Evolutionary conservation across 2,113 vertebrate genomes (phyloP), one percentile per base, ranked within the genome.

Genomic region (Crocuta crocuta): DNA sequence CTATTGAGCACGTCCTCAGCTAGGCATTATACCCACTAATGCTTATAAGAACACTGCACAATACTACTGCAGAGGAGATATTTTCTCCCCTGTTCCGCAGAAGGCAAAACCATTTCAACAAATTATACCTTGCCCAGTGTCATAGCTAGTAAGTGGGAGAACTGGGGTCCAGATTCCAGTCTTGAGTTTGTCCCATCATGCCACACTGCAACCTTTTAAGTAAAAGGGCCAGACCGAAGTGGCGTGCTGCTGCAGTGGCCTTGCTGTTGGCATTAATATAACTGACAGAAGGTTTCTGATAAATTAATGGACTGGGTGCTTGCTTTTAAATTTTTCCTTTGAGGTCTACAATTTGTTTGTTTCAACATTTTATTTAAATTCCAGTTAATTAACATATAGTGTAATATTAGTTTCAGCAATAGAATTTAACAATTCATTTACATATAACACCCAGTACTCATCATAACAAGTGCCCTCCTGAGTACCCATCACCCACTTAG

Each of bases 301-400:
- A 2, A 79, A 73, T 55, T 94, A 94, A 43, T 61, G 19, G 10
- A 70, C 31, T 48, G 0, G 4, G 8, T 82, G 28, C 73, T 91
- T 84, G 90, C 70, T 71, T 96, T 95, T 50, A 76, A 80, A 45
- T 23, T 91, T 90, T 86, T 88, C n/a, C 45, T 45, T 95, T 78
- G n/a, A 83, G 48, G 35, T 92, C 39, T 97, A 1, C 76, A 31
- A 85, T 80, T 61, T 61, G 58, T 61, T 61, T 23, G 53, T 61
- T 21, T 61, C 21, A 10, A 23, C 17, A 23, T 61, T 61, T 61
- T 58, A 7, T 58, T 58, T 24, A 61, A 61, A 21, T 61, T 61
- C 58, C 58, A 9, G 58, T 61, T 23, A 61, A 21, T 23, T 61
- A 61, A 23, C 58, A 61, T 61, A 23, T 23, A 61, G 58, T 61